Conservation (phyloP, 2,113 vertebrate species). For the Cathartes aura region DNA sequence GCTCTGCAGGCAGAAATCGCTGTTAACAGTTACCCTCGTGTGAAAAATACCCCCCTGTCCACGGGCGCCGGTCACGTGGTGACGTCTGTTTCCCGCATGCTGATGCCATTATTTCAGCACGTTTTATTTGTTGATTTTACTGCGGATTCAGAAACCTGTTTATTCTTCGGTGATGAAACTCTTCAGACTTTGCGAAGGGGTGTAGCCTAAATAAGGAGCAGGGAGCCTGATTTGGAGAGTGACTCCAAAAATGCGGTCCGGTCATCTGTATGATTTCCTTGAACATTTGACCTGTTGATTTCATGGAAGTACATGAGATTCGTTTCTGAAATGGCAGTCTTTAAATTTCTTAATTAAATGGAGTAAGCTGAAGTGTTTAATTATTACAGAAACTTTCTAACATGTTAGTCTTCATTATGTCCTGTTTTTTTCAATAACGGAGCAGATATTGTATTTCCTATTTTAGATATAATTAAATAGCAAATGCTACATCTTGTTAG, state of each 20-base stretch:
- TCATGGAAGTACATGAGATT: not conserved
- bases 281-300: not conserved
- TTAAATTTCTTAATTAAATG: not conserved
- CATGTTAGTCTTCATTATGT: not conserved
- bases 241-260: not conserved
- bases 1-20: not conserved
- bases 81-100: not conserved
- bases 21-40: not conserved
- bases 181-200: not conserved
- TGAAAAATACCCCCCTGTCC: not conserved
- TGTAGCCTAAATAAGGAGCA: not conserved
- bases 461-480: slow-evolving; percentile 13
- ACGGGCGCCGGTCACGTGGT: accelerated
- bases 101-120: no score
- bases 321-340: not conserved
- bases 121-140: not conserved
- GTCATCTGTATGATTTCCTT: not conserved
- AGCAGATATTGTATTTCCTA: not conserved
- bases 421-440: not conserved
- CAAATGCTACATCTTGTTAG: not conserved
- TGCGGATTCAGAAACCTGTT: not conserved
- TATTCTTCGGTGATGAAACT: not conserved
- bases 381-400: not conserved
- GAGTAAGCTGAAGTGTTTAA: slow-evolving; percentile 13
- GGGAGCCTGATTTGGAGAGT: no score